Conservation (phyloP, 2,888 invertebrate species). For the Lomographa bimaculata region DNA sequence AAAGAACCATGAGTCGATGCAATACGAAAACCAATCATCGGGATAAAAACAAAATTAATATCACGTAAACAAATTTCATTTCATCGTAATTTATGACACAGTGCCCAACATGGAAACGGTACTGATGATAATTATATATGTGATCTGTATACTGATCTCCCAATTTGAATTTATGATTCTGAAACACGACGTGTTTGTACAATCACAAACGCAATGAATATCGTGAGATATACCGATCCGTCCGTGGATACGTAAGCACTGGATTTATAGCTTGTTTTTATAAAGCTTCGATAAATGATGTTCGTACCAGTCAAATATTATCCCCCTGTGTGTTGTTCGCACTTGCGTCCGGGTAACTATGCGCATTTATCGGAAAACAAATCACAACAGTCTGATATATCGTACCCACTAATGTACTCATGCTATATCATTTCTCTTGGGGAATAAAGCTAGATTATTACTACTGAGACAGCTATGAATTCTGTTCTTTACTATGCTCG, state of each 20-base stretch:
- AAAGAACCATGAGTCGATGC: not conserved
- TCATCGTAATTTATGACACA: slow-evolving; percentile 32
- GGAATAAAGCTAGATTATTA: slow-evolving; percentile 29
- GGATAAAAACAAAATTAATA: slow-evolving; percentile 24
- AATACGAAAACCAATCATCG: slow-evolving; percentile 21
- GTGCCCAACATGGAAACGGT: slow-evolving; percentile 28
- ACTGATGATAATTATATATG: slow-evolving; percentile 36
- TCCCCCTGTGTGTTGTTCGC: slow-evolving; percentile 45
- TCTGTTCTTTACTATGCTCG: slow-evolving; percentile 6
- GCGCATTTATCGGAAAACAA: slow-evolving; percentile 40
- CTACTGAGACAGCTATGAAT: slow-evolving; percentile 9
- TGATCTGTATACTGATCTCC: slow-evolving; percentile 39
- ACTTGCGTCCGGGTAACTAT: slow-evolving; percentile 36
- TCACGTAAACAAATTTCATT: slow-evolving; percentile 22
- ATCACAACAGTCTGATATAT: slow-evolving; percentile 34
- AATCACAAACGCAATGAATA: slow-evolving; percentile 42
- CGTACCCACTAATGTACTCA: slow-evolving; percentile 36
- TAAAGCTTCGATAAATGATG: slow-evolving; percentile 39
- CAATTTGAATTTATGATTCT: slow-evolving; percentile 42
- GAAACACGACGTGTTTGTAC: slow-evolving; percentile 38
- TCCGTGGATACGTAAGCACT: slow-evolving; percentile 34
- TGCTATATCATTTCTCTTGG: slow-evolving; percentile 41
- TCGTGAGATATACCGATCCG: slow-evolving; percentile 22
- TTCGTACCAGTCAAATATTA: slow-evolving; percentile 41
- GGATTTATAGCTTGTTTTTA: slow-evolving; percentile 50